phyloP scores from a whole-genome alignment of 2,113 vertebrate species.

The Bathybates hornii region DNA sequence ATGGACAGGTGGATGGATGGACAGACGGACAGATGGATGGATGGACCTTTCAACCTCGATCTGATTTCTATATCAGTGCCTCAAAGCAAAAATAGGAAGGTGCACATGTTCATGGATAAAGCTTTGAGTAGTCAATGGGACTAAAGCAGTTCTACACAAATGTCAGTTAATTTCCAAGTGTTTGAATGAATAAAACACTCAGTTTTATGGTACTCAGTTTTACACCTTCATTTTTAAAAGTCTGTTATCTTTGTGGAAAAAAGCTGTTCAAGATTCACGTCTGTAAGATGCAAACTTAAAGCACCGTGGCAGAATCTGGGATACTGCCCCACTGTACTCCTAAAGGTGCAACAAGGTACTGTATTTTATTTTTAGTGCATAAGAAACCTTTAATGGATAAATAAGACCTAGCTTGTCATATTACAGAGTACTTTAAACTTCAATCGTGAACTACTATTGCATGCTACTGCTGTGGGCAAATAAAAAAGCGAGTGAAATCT shows the following conservation, averaged over 20 bases:
- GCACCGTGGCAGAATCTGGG: neutral
- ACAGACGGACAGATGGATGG: rapidly evolving
- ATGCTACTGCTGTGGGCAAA: neutral
- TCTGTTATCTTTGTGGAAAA: neutral
- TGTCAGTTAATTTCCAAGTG: neutral
- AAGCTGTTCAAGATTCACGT: neutral
- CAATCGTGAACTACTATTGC: rapidly evolving
- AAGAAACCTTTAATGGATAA: neutral
- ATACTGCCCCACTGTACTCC: neutral
- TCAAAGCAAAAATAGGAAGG: too few relatives aligned
- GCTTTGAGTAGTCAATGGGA: neutral
- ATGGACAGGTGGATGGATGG: too few relatives aligned
- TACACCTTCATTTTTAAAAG: neutral
- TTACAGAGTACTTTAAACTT: neutral
- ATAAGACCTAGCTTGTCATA: neutral
- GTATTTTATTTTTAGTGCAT: neutral
- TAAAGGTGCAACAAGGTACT: neutral
- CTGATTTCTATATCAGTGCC: too few relatives aligned
- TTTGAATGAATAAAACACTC: neutral
- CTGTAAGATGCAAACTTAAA: neutral
- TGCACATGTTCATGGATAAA: rapidly evolving
- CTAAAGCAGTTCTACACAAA: neutral
- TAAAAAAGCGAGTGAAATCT: neutral
- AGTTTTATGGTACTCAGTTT: neutral
- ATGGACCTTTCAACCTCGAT: too few relatives aligned